Evolutionary conservation across 2,888 invertebrate genomes (phyloP).

Genomic region (Eupithecia subfuscata): DNA sequence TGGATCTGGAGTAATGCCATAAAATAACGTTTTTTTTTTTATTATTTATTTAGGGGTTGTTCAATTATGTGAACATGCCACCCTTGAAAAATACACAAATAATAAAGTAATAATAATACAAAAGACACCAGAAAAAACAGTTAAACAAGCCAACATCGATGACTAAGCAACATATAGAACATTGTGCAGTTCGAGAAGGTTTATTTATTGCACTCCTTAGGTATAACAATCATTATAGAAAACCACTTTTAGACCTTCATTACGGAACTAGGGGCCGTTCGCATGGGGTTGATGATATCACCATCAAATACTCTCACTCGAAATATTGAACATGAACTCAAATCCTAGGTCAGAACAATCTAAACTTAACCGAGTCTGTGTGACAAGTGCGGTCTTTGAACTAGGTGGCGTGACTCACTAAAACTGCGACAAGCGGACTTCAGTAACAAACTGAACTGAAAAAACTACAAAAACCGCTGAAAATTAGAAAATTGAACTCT

Average conservation of each 20-base stretch:
- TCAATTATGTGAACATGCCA: no score
- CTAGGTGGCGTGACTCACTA: conserved; percentile 13
- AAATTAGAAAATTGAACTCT: not conserved
- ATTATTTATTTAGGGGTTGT: no score
- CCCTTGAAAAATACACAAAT: no score
- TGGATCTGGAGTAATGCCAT: no score
- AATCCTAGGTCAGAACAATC: conserved; percentile 21
- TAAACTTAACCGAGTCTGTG: conserved; percentile 17
- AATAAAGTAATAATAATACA: no score
- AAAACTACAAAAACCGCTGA: not conserved
- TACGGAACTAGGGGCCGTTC: not conserved
- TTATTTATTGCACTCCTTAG: not conserved
- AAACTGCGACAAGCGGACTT: conserved; percentile 14
- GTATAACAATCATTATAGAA: not conserved
- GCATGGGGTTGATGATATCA: not conserved
- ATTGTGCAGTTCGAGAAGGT: no score
- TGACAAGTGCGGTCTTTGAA: conserved; percentile 20
- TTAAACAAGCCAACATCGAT: no score
- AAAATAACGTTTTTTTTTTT: no score
- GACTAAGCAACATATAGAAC: no score
- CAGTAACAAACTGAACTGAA: not conserved
- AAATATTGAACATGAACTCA: conserved; percentile 2
- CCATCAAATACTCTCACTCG: not conserved
- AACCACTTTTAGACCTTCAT: not conserved
- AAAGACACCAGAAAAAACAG: no score